Percentiles rank a stretch among this genome's conserved stretches.
These are phyloP conservation scores for Dilophus febrilis DNA, from an alignment of 2,888 invertebrate genomes.

Conservation along the genomic window DNA sequence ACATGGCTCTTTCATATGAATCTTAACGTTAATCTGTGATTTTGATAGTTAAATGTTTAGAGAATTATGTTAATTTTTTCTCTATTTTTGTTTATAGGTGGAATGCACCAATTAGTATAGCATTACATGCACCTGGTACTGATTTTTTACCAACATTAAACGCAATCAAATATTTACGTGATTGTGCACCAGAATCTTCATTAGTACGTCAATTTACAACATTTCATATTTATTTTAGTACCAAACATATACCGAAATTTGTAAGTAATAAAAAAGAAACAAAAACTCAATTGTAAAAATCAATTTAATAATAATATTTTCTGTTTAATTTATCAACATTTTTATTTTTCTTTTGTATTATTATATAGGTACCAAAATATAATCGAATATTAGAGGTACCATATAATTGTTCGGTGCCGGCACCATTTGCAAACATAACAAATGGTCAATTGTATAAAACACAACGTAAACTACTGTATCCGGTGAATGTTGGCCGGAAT, in stretches of 20 bases:
- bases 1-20: too few species aligned
- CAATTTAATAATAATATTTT: not conserved
- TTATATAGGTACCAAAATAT: conserved; percentile 44
- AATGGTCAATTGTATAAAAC: conserved; percentile 56
- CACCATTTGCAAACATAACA: conserved; percentile 52
- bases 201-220: conserved; percentile 64
- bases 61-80: too few species aligned
- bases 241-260: conserved; percentile 64
- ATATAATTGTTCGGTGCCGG: conserved; percentile 52
- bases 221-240: conserved; percentile 79
- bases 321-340: conserved; percentile 2
- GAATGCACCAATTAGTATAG: conserved; percentile 75
- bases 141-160: conserved; percentile 64
- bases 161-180: conserved; percentile 63
- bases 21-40: too few species aligned
- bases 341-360: conserved; percentile 22
- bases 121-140: conserved; percentile 71
- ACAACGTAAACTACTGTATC: conserved; percentile 66
- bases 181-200: conserved; percentile 47
- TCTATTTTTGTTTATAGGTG: conserved; percentile 36
- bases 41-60: too few species aligned
- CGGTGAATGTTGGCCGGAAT: conserved; percentile 79
- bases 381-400: conserved; percentile 40
- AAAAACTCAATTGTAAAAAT: not conserved
- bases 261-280: too few species aligned